Conservation (phyloP, 1,140 invertebrate species). For the Ceratina australensis region DNA sequence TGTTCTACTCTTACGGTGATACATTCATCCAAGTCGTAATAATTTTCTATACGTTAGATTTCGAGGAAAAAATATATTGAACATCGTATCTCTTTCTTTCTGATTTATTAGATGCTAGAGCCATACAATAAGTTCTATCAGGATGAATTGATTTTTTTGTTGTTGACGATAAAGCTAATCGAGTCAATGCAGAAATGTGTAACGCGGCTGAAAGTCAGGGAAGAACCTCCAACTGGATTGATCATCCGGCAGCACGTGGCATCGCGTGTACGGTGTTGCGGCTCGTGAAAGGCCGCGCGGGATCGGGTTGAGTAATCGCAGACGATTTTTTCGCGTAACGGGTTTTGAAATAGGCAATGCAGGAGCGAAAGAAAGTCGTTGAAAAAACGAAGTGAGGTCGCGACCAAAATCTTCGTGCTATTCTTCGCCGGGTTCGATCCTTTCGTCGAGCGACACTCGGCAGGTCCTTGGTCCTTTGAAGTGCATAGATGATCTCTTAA, state of each 20-base stretch:
- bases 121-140: no score
- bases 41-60: no score
- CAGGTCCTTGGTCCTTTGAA: no score
- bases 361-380: slow-evolving; percentile 45
- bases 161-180: neutral
- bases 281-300: slow-evolving; percentile 58
- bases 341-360: slow-evolving; percentile 56
- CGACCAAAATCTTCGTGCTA: neutral
- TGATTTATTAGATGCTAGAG: no score
- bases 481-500: no score
- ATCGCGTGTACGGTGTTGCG: slow-evolving; percentile 9
- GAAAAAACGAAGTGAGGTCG: slow-evolving; percentile 15
- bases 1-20: no score
- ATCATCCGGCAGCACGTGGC: slow-evolving; percentile 31
- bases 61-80: no score
- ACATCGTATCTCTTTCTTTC: no score
- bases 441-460: no score
- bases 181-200: slow-evolving; percentile 10
- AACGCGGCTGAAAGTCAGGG: slow-evolving; percentile 23
- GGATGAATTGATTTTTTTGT: no score
- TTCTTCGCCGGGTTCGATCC: neutral
- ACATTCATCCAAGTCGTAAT: no score
- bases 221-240: slow-evolving; percentile 39
- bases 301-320: slow-evolving; percentile 55
- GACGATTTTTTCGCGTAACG: slow-evolving; percentile 50